Conservation (phyloP, 2,888 invertebrate genomes). For the Polylopha cassiicola region DNA sequence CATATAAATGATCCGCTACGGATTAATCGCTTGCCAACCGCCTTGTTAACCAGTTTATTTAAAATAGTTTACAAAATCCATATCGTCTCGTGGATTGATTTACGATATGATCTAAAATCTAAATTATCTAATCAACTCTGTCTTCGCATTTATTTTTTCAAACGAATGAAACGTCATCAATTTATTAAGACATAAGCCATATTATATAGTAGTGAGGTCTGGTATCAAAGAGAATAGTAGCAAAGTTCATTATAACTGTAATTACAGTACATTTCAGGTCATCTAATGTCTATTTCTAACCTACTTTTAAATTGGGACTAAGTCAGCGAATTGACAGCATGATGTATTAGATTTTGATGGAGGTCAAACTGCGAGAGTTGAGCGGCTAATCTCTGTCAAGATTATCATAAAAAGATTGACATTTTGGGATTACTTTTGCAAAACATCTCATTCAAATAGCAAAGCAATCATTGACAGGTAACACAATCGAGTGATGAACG, state of each 20-base stretch:
- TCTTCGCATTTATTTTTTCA: too few relatives aligned
- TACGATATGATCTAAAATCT: too few relatives aligned
- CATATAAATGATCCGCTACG: slow-evolving; percentile 15
- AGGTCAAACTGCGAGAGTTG: slow-evolving; percentile 14
- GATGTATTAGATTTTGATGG: slow-evolving; percentile 17
- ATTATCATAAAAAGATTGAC: slow-evolving; percentile 10
- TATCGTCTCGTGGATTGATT: slow-evolving; percentile 5
- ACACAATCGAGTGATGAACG: slow-evolving; percentile 13
- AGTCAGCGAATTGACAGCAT: slow-evolving; percentile 10
- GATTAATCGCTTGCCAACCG: too few relatives aligned
- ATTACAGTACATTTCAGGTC: slow-evolving; percentile 8
- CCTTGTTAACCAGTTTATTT: slow-evolving; percentile 7
- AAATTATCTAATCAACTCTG: too few relatives aligned
- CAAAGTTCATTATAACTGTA: too few relatives aligned
- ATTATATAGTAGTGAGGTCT: too few relatives aligned
- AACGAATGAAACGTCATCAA: too few relatives aligned
- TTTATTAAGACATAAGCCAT: too few relatives aligned
- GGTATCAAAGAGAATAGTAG: too few relatives aligned
- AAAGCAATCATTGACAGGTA: slow-evolving; percentile 17
- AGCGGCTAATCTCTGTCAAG: slow-evolving; percentile 11
- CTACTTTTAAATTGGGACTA: slow-evolving; percentile 13
- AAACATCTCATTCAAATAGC: slow-evolving; percentile 12
- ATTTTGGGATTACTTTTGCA: slow-evolving; percentile 17
- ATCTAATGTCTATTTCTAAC: slow-evolving; percentile 9
- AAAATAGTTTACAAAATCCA: slow-evolving; percentile 8